These are phyloP conservation scores for Heliconius charithonia DNA, from an alignment of 2,888 invertebrate species.

Conservation along the genomic window DNA sequence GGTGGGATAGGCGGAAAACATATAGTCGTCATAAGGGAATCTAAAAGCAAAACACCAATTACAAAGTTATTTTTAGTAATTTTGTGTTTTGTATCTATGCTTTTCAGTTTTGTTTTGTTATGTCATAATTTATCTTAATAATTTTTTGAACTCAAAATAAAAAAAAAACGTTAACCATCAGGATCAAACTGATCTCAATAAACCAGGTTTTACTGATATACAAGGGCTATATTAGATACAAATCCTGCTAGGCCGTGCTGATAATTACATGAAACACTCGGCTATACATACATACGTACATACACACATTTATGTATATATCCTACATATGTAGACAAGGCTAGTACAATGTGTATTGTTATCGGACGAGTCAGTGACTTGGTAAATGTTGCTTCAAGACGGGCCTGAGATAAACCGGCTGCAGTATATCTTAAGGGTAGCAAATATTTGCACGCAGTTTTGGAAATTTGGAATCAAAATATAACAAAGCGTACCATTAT, in stretches of 20 bases:
- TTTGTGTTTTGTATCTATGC: too few species aligned
- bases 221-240: not conserved
- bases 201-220: not conserved
- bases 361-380: constrained; percentile 31
- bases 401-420: constrained; percentile 27
- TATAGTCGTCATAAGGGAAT: too few species aligned
- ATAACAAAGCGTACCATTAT: not conserved
- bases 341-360: constrained; percentile 21
- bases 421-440: constrained; percentile 18
- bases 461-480: not conserved
- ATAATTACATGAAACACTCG: constrained; percentile 11
- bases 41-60: too few species aligned
- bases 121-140: too few species aligned
- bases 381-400: constrained; percentile 31
- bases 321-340: not conserved
- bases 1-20: too few species aligned
- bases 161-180: too few species aligned
- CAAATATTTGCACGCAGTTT: constrained; percentile 12
- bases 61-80: too few species aligned
- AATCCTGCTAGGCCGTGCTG: constrained; percentile 6
- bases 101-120: too few species aligned
- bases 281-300: not conserved
- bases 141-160: too few species aligned
- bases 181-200: not conserved
- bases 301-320: not conserved